A percentile compares a stretch with the other conserved stretches of the same genome.
Evolutionary conservation across 2,888 invertebrate genomes (phyloP).

Genomic region (Parthenolecanium corni): DNA sequence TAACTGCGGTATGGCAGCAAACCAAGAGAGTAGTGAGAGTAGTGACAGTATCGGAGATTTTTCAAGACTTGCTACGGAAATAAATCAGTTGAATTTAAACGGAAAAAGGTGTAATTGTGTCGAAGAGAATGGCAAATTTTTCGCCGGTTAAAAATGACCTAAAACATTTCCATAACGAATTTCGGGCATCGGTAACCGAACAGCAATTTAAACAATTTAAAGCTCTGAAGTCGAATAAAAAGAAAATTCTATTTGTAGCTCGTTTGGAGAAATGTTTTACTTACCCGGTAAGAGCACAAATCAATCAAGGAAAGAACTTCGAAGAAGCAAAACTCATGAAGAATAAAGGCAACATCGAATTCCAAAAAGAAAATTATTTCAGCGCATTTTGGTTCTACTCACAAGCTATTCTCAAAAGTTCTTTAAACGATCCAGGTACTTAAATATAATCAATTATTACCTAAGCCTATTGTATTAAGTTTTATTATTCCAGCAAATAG

Average conservation of each 20-base stretch:
- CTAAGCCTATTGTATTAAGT: neutral
- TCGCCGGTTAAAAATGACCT: slow-evolving; percentile 1
- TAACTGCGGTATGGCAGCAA: no score
- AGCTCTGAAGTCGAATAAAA: neutral
- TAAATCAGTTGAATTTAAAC: no score
- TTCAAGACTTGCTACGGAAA: no score
- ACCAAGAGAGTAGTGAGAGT: no score
- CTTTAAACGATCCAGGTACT: slow-evolving; percentile 11
- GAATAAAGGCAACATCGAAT: slow-evolving; percentile 10
- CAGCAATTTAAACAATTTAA: slow-evolving; percentile 5
- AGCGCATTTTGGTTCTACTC: slow-evolving; percentile 12
- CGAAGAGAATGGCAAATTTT: neutral
- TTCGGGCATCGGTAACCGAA: neutral
- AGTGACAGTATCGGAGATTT: no score
- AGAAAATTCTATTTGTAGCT: slow-evolving; percentile 12
- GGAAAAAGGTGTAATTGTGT: no score
- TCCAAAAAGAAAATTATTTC: slow-evolving; percentile 11
- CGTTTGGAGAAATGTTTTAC: neutral
- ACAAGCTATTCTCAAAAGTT: slow-evolving; percentile 16
- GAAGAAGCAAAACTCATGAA: slow-evolving; percentile 14
- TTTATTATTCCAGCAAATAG: neutral
- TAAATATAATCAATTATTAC: neutral
- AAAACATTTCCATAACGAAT: slow-evolving; percentile 12
- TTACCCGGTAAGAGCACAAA: slow-evolving; percentile 6
- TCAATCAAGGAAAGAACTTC: slow-evolving; percentile 1